Evolutionary conservation across 2,797 vertebrate genomes (phyloP), one percentile per base, ranked within the genome.

Genomic region (Enteromius unitaeniatus): DNA sequence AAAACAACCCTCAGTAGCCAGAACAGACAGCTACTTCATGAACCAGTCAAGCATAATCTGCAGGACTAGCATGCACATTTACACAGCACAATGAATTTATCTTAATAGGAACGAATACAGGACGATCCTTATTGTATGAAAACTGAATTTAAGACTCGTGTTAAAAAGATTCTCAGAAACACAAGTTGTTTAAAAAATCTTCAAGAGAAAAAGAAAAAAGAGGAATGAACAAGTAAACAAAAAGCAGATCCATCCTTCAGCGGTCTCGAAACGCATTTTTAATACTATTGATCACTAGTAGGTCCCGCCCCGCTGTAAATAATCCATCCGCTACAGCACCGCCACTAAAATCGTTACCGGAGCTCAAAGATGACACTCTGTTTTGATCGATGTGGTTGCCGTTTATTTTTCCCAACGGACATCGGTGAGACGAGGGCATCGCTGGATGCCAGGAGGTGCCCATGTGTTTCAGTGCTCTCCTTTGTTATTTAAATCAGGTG

Each of bases 401-500:
- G 11, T 65, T 47, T 49, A 83, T 86, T 75, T 60, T 79, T 72
- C 45, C 58, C 34, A 78, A 34, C 40, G 17, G 82, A 62, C 74
- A 80, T 82, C 68, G 64, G 76, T 58, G 65, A 84, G 23, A 68
- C 37, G 40, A 49, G 42, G 58, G 26, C 37, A 58, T 73, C 72
- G n/a, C 55, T 72, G 40, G 72, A 60, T 81, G 84, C 84, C 75
- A 64, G 58, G 64, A 81, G 84, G 62, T 85, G 72, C 73, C 82
- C 74, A 76, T 83, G 73, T 84, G 87, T 83, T 81, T 60, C 75
- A 51, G 55, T 62, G 67, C 79, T 42, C 83, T 79, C 91, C 92
- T 93, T 93, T 93, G 91, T 93, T 89, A 92, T 93, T 92, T 86
- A 91, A 92, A 94, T 92, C 69, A 78, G 78, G 80, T 78, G 81